Base-by-base conservation (phyloP, 2,797 vertebrate species). In the Epinephelus malabaricus region DNA sequence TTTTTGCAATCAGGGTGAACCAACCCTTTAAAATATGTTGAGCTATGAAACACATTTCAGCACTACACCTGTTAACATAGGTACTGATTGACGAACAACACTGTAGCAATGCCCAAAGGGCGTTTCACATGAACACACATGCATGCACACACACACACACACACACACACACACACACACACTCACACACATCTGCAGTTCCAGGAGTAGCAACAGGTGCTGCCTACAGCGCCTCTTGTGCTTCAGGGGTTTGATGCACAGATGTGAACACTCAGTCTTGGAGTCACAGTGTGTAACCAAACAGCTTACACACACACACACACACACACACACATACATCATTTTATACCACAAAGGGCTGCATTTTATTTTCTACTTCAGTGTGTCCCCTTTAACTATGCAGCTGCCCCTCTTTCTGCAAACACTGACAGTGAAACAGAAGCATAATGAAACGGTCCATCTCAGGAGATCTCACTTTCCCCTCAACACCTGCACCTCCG, bases 171-270 rank as follows among this genome's bases (percentile, higher is more conserved):
- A 64, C 25, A 25, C 25, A 25, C 47, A 67, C 21, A 73, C 17
- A 66, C n/a, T 72, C 21, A 60, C 10, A 65, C 38, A 81, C 21
- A 68, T 61, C 55, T 78, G 62, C 49, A 60, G 53, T 56, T 87
- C 54, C 23, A 54, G 74, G 23, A 78, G 58, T 50, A 54, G 40
- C 69, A 86, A 76, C 87, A 91, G 74, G 82, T 90, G 73, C 23
- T 79, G 63, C 45, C 47, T 78, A 25, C 19, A 66, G 69, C 3
- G 3, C 59, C 68, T 71, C 18, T 74, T 71, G 49, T 67, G 55
- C 76, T 67, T 86, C 51, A 72, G 60, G 69, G 77, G 65, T 73
- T 88, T 86, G 76, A 84, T 58, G 74, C 72, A 76, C 82, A 82
- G 78, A 87, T 76, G 86, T 69, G 78, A 75, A 76, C 21, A 49